Percentiles rank a stretch among this genome's conserved stretches.
Conservation (phyloP, 2,888 invertebrate genomes). For the Pecten maximus region DNA sequence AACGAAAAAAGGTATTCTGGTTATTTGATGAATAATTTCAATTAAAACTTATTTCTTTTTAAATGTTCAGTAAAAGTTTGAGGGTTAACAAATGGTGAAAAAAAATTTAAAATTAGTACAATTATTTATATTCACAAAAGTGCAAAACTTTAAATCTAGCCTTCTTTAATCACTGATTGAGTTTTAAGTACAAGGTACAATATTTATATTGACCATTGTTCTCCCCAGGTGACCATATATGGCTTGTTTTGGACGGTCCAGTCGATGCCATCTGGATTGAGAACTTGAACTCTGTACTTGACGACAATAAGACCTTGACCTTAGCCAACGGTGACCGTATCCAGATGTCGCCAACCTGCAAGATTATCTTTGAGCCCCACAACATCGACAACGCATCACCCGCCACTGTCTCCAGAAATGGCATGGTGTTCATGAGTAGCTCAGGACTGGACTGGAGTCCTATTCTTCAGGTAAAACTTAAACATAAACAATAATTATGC, state of each 20-base stretch:
- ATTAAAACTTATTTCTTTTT: too few relatives aligned
- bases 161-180: neutral
- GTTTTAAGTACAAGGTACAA: neutral
- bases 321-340: conserved; percentile 96
- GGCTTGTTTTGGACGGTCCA: conserved; percentile 89
- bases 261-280: conserved; percentile 83
- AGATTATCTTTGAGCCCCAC: conserved; percentile 98
- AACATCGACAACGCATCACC: conserved; percentile 99
- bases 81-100: too few relatives aligned
- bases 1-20: conserved; percentile 86
- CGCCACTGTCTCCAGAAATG: conserved; percentile 96
- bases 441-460: conserved; percentile 97
- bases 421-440: conserved; percentile 94
- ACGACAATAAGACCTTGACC: conserved; percentile 85
- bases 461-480: conserved; percentile 90
- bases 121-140: too few relatives aligned
- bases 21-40: too few relatives aligned
- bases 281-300: conserved; percentile 83
- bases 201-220: neutral
- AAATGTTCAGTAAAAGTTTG: too few relatives aligned
- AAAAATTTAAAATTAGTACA: too few relatives aligned
- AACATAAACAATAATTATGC: too few relatives aligned
- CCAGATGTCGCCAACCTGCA: conserved; percentile 96
- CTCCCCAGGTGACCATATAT: conserved; percentile 90
- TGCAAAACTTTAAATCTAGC: neutral